Percentiles rank a stretch among this genome's conserved stretches.
These are phyloP conservation scores for Dyspetes luteomarginatus DNA, from an alignment of 2,888 invertebrate genomes.

Conservation along the genomic window DNA sequence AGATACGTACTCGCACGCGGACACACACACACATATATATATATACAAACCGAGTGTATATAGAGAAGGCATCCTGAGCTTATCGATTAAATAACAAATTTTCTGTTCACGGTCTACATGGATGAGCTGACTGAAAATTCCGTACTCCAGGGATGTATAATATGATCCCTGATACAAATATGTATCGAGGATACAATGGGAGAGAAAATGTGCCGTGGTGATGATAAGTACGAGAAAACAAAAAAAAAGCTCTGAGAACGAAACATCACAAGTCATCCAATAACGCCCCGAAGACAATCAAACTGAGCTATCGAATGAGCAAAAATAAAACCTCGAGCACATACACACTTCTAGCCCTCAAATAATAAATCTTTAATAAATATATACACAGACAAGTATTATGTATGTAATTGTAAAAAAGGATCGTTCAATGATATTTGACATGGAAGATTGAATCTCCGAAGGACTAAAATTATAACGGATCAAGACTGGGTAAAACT, in stretches of 20 bases:
- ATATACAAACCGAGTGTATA: neutral
- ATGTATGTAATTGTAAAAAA: constrained; percentile 2
- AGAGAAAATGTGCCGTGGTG: constrained; percentile 24
- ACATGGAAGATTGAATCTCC: constrained; percentile 56
- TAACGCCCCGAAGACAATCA: constrained; percentile 39
- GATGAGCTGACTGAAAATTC: constrained; percentile 36
- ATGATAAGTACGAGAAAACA: neutral
- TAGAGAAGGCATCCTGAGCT: neutral
- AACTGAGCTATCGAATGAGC: constrained; percentile 40
- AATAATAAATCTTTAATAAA: constrained; percentile 4
- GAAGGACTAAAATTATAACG: constrained; percentile 59
- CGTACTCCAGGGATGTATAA: neutral
- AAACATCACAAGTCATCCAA: constrained; percentile 4
- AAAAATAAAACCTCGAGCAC: constrained; percentile 20
- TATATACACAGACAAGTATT: neutral
- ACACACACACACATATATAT: neutral
- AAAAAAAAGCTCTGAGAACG: neutral
- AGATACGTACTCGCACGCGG: neutral
- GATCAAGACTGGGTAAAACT: constrained; percentile 18
- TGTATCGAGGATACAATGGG: neutral
- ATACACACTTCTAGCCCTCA: constrained; percentile 19
- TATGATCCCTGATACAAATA: neutral
- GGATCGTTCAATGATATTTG: constrained; percentile 54
- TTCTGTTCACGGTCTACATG: constrained; percentile 10
- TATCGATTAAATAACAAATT: constrained; percentile 52